Base-by-base conservation (phyloP, 1,140 invertebrate genomes). In the Cherax quadricarinatus region DNA sequence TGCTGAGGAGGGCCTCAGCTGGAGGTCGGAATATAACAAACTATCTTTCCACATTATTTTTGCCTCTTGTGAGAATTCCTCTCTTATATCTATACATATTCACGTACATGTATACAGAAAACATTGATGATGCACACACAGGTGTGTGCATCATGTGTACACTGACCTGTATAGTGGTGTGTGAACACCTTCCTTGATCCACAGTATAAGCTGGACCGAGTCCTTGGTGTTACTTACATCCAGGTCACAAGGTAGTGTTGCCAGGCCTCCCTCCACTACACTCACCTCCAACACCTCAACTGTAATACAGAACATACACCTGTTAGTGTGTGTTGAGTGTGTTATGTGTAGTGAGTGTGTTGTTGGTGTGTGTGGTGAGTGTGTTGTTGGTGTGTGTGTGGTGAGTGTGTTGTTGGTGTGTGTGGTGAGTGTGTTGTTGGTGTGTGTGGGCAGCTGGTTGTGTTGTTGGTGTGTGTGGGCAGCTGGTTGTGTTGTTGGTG, bases 111-210 rank as follows among this genome's bases (percentile, higher is more conserved):
- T 41, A 41, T 41, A 41, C 30, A 41, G 30, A 41, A 41, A 41
- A 41, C 30, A 41, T 41, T 41, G n/a, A n/a, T n/a, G n/a, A n/a
- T n/a, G n/a, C n/a, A 41, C 30, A 41, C 41, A 82, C 4, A 82
- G 7, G 41, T 21, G 41, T 51, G 21, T 78, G 21, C 5, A 78
- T 78, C 6, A 7, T 57, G 41, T 7, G 41, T 18, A 80, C 41
- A 80, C 51, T 51, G 7, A 92, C 93, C 93, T 93, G 87, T 93
- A 93, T 4, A 93, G 90, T 0, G 93, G 93, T 0, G 93, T 93
- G 82, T 92, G 90, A 7, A 93, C 73, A 4, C 93, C 93, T 89
- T 93, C 93, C 84, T 93, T 93, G 81, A 93, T 93, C 93, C 93
- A 93, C 4, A 93, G 79, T 62, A 93, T 91, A 24, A 93, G 88